Evolutionary conservation across 2,888 invertebrate species (phyloP).

Genomic region (Oligia latruncula): DNA sequence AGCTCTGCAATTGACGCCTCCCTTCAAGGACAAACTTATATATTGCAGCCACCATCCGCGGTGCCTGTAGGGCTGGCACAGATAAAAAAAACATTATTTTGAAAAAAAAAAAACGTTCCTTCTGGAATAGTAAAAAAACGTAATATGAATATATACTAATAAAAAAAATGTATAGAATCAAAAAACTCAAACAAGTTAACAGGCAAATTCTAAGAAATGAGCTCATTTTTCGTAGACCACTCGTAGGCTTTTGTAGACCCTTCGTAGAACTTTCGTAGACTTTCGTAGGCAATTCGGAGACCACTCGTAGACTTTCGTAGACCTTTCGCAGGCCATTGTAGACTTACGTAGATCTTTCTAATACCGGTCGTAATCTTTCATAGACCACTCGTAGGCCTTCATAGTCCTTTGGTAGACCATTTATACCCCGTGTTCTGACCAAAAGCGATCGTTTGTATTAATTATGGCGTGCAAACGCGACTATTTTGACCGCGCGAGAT

Average conservation of each 20-base stretch:
- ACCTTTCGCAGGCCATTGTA: neutral
- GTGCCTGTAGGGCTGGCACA: slow-evolving; percentile 55
- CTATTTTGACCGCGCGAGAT: neutral
- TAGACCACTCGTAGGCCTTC: neutral
- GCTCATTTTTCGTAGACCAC: neutral
- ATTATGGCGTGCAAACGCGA: neutral
- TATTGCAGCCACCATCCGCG: slow-evolving; percentile 67
- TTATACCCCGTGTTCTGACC: neutral
- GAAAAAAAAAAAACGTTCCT: neutral
- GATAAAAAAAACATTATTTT: neutral
- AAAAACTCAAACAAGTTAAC: neutral
- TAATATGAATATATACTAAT: neutral
- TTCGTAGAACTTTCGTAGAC: slow-evolving; percentile 18
- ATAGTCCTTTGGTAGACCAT: neutral
- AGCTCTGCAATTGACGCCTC: slow-evolving; percentile 72
- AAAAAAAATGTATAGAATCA: neutral
- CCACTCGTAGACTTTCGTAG: neutral
- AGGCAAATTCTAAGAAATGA: neutral
- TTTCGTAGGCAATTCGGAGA: neutral
- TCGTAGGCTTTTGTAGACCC: slow-evolving; percentile 15
- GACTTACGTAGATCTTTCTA: neutral
- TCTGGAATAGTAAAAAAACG: neutral
- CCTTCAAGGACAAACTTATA: slow-evolving; percentile 82
- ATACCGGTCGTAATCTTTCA: neutral
- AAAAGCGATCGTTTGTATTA: neutral